Percentiles rank a stretch among this genome's conserved stretches.
phyloP scores from a whole-genome alignment of 2,888 invertebrate genomes.

The Pelosia muscerda region DNA sequence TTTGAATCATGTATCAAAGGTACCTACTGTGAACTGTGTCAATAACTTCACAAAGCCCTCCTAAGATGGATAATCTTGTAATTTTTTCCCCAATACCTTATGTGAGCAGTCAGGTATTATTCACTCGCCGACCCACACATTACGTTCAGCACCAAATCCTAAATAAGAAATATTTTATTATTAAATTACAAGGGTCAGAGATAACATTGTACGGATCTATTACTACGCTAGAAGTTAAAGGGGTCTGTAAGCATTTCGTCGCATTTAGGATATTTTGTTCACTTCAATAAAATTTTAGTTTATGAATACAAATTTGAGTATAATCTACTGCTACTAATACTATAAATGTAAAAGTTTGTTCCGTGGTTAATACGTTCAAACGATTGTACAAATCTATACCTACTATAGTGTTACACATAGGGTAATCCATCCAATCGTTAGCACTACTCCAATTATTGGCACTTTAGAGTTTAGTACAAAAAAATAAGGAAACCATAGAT shows the following conservation, averaged over 20 bases:
- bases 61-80: conserved; percentile 46
- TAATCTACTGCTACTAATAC: no score
- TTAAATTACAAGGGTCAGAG: not conserved
- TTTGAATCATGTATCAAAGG: not conserved
- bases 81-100: conserved; percentile 33
- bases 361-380: no score
- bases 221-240: not conserved
- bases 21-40: conserved; percentile 21
- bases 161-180: conserved; percentile 6
- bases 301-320: not conserved
- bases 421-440: no score
- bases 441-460: no score
- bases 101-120: conserved; percentile 28
- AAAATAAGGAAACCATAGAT: no score
- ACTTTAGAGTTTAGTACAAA: no score
- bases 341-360: no score
- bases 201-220: not conserved
- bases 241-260: not conserved
- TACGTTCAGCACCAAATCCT: conserved; percentile 19
- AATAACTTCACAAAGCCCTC: conserved; percentile 34
- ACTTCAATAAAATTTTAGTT: not conserved
- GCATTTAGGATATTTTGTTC: not conserved
- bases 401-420: no score
- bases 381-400: no score
- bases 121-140: conserved; percentile 23